Evolutionary conservation across 2,888 invertebrate genomes (phyloP).

Genomic region (Rhaphigaster nebulosa): DNA sequence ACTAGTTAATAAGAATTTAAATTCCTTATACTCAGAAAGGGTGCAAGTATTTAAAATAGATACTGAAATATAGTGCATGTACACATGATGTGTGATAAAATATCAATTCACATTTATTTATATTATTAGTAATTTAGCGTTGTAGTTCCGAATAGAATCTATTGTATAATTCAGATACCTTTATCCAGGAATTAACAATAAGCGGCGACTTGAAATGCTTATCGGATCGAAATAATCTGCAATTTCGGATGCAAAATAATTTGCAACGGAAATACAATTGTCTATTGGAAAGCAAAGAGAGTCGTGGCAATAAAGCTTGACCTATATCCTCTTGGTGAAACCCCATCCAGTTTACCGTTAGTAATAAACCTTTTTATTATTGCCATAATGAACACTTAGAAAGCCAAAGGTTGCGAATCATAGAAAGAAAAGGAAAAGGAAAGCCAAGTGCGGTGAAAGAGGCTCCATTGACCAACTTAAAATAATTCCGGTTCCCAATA

Average conservation of each 20-base stretch:
- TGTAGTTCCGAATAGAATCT: too few relatives aligned
- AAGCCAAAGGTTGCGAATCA: background rate
- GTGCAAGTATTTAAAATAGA: too few relatives aligned
- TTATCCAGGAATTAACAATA: too few relatives aligned
- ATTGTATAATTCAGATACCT: too few relatives aligned
- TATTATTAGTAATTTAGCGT: too few relatives aligned
- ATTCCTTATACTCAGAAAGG: too few relatives aligned
- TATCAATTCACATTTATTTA: too few relatives aligned
- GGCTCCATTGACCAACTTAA: background rate
- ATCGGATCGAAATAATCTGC: background rate
- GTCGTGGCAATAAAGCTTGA: background rate
- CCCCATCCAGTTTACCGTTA: background rate
- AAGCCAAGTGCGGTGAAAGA: background rate
- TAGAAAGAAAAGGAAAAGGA: background rate
- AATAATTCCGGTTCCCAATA: constrained; percentile 29
- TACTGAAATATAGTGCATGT: too few relatives aligned
- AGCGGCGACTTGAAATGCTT: too few relatives aligned
- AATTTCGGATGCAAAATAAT: too few relatives aligned
- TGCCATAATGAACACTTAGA: background rate
- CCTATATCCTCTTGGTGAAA: background rate
- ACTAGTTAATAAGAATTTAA: too few relatives aligned
- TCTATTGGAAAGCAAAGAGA: background rate
- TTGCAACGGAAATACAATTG: background rate
- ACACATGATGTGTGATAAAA: too few relatives aligned
- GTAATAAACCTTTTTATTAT: constrained; percentile 20